Percentiles rank a stretch among this genome's conserved stretches.
phyloP scores from a whole-genome alignment of 2,797 vertebrate genomes.

The Apodemus agrarius region DNA sequence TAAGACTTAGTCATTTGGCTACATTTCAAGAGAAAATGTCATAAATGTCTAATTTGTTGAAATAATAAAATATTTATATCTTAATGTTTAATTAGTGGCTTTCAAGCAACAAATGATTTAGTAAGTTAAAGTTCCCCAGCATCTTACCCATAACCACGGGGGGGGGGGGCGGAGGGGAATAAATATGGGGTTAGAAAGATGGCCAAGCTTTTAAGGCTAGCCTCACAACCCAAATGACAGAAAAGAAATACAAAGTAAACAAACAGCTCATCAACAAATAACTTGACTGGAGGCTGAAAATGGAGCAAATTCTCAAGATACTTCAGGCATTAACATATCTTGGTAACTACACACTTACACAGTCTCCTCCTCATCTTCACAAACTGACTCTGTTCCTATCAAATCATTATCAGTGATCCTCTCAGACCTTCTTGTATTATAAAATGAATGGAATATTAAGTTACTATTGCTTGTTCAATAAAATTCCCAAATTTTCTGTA shows the following conservation, averaged over 20 bases:
- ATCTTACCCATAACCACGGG: background rate
- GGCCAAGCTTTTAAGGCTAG: background rate
- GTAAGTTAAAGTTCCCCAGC: background rate
- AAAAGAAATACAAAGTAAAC: background rate
- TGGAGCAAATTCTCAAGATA: background rate
- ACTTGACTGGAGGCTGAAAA: background rate
- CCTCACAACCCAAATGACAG: background rate
- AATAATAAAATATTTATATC: constrained; percentile 33
- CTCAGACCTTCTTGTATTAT: constrained; percentile 16
- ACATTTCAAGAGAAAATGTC: constrained; percentile 26
- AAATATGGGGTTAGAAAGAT: background rate
- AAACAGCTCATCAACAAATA: constrained; percentile 9
- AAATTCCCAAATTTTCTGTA: constrained; percentile 47
- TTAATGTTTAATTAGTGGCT: constrained; percentile 20
- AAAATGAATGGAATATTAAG: constrained; percentile 50
- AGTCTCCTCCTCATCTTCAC: background rate
- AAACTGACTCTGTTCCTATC: background rate
- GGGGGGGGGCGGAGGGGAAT: background rate
- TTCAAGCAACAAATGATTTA: constrained; percentile 16
- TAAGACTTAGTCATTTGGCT: constrained; percentile 42
- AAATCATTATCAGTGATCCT: background rate
- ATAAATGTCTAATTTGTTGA: constrained; percentile 13
- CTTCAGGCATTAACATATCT: background rate
- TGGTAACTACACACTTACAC: background rate
- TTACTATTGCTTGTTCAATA: background rate